Evolutionary conservation across 2,888 invertebrate species (phyloP).

Genomic region (Cryptocephalus moraei): DNA sequence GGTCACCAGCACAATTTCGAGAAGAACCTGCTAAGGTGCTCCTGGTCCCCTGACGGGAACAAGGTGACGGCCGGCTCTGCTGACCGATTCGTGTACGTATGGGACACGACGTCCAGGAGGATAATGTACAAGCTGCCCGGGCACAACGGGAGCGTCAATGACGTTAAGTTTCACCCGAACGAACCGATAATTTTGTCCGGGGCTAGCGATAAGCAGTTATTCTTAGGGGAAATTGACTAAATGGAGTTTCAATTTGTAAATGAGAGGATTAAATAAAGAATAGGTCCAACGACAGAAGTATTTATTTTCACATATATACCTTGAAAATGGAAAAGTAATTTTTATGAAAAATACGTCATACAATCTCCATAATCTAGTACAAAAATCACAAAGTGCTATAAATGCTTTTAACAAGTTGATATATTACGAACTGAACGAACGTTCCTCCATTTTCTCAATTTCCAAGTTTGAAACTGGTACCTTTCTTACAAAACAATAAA

Average conservation of each 20-base stretch:
- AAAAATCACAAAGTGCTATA: slow-evolving; percentile 8
- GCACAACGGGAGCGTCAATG: slow-evolving; percentile 95
- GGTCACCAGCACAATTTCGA: slow-evolving; percentile 97
- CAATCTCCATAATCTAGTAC: slow-evolving; percentile 8
- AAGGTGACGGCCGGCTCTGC: slow-evolving; percentile 73
- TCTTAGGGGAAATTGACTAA: slow-evolving; percentile 85
- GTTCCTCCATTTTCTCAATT: too few relatives aligned
- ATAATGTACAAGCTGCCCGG: slow-evolving; percentile 96
- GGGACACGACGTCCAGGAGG: slow-evolving; percentile 89
- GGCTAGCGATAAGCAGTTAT: slow-evolving; percentile 92
- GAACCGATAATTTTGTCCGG: slow-evolving; percentile 91
- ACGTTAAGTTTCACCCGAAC: slow-evolving; percentile 86
- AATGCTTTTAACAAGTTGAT: background rate
- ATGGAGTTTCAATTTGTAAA: background rate
- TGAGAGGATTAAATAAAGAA: too few relatives aligned
- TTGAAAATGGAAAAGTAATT: slow-evolving; percentile 9
- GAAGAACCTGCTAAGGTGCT: slow-evolving; percentile 84
- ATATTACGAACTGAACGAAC: too few relatives aligned
- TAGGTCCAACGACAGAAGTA: slow-evolving; percentile 8
- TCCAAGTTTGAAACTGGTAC: too few relatives aligned
- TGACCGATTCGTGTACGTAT: slow-evolving; percentile 91
- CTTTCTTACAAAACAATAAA: too few relatives aligned
- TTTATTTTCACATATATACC: slow-evolving; percentile 20
- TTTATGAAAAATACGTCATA: slow-evolving; percentile 8
- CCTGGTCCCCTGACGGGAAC: slow-evolving; percentile 20